These are phyloP conservation scores for Pyrochroa serraticornis DNA, from an alignment of 2,888 invertebrate genomes.

Conservation along the genomic window DNA sequence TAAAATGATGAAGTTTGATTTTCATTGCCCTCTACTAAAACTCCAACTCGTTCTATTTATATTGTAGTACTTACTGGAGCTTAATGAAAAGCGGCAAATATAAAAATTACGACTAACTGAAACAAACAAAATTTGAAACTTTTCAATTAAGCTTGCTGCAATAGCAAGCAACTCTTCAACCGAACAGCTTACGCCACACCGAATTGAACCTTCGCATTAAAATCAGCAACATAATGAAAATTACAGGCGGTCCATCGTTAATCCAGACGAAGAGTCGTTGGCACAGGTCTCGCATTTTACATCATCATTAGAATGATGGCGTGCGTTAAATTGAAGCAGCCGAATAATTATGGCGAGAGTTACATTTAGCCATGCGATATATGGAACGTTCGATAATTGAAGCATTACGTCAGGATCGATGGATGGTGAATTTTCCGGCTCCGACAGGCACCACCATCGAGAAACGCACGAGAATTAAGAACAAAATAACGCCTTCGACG, in stretches of 20 bases:
- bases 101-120: too few relatives aligned
- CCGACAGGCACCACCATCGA: constrained; percentile 34
- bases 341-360: constrained; percentile 44
- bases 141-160: constrained; percentile 19
- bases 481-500: constrained; percentile 14
- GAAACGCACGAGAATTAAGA: constrained; percentile 13
- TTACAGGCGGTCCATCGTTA: constrained; percentile 28
- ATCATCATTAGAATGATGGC: constrained; percentile 48
- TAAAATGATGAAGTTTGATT: too few relatives aligned
- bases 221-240: constrained; percentile 24
- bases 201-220: constrained; percentile 17
- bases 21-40: too few relatives aligned
- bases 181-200: constrained; percentile 14
- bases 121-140: background rate
- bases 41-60: too few relatives aligned
- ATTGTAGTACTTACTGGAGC: too few relatives aligned
- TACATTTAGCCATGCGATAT: constrained; percentile 35
- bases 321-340: constrained; percentile 47
- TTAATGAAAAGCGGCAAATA: too few relatives aligned
- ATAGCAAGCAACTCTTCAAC: constrained; percentile 10
- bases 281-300: constrained; percentile 35
- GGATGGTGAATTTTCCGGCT: constrained; percentile 31
- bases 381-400: constrained; percentile 45
- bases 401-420: constrained; percentile 46
- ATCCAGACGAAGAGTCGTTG: constrained; percentile 21